Conservation (phyloP, 2,888 invertebrate species). For the Pogonocherus hispidulus region DNA sequence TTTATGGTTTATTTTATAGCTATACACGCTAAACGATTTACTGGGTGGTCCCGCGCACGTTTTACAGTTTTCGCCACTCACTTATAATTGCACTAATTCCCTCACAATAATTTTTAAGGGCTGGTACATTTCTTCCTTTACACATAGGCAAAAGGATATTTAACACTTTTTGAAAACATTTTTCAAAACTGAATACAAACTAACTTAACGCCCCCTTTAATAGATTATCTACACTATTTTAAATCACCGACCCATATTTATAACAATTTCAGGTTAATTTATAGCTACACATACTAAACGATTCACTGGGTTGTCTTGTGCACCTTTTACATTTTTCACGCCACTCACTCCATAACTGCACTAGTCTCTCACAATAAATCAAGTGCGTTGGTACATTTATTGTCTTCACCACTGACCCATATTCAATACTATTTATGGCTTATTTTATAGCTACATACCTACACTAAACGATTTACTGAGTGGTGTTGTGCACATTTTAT, state of each 20-base stretch:
- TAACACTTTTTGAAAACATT: no score
- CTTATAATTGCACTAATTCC: neutral
- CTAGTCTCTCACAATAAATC: no score
- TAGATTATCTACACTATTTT: constrained; percentile 39
- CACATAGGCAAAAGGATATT: no score
- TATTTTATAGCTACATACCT: no score
- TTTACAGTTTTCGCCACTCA: neutral
- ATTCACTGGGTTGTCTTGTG: constrained; percentile 43
- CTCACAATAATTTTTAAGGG: neutral
- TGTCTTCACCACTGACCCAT: no score
- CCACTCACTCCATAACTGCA: no score
- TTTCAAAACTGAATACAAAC: constrained; percentile 27
- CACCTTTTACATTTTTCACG: no score
- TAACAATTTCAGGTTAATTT: constrained; percentile 40
- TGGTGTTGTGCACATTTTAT: no score
- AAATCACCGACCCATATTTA: constrained; percentile 46
- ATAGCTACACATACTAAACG: constrained; percentile 33
- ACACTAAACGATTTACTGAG: no score
- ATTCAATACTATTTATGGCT: no score
- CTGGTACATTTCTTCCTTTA: no score
- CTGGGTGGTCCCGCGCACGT: constrained; percentile 39
- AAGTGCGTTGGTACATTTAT: no score
- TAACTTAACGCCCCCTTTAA: constrained; percentile 36
- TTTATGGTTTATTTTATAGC: constrained; percentile 40
- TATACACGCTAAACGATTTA: constrained; percentile 33